These are phyloP conservation scores for Oreochromis spilurus DNA, from an alignment of 2,113 vertebrate genomes.

Conservation along the genomic window DNA sequence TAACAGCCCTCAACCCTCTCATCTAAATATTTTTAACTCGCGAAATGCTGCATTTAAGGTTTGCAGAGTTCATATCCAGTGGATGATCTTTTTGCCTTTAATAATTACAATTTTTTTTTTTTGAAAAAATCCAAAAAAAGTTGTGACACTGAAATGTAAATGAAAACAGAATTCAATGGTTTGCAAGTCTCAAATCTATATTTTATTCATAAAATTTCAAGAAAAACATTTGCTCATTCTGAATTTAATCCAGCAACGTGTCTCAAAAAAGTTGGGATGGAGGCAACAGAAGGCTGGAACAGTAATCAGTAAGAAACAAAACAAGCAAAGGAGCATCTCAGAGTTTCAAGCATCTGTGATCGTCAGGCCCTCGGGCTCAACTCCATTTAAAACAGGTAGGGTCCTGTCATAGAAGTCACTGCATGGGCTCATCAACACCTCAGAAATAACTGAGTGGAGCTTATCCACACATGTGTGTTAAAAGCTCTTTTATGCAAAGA, in stretches of 20 bases:
- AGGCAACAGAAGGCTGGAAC: not conserved
- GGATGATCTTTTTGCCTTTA: no score
- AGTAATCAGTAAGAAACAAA: not conserved
- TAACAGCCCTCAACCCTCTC: not conserved
- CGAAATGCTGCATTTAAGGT: no score
- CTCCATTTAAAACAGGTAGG: not conserved
- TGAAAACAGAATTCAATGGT: rapidly evolving
- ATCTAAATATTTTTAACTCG: not conserved
- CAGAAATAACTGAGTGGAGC: not conserved
- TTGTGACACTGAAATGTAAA: not conserved
- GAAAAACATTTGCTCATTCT: not conserved
- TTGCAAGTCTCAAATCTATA: not conserved
- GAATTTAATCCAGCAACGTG: not conserved
- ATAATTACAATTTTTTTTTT: no score
- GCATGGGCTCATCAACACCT: not conserved
- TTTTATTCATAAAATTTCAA: not conserved
- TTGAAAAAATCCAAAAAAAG: not conserved
- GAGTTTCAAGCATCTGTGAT: not conserved
- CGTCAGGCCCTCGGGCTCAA: rapidly evolving
- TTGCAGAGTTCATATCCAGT: no score
- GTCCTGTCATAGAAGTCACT: not conserved
- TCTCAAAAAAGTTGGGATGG: not conserved
- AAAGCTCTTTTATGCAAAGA: not conserved
- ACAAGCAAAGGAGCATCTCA: not conserved
- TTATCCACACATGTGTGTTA: not conserved